These are phyloP conservation scores for Eudemis profundana DNA, from an alignment of 2,888 invertebrate species.

Conservation along the genomic window DNA sequence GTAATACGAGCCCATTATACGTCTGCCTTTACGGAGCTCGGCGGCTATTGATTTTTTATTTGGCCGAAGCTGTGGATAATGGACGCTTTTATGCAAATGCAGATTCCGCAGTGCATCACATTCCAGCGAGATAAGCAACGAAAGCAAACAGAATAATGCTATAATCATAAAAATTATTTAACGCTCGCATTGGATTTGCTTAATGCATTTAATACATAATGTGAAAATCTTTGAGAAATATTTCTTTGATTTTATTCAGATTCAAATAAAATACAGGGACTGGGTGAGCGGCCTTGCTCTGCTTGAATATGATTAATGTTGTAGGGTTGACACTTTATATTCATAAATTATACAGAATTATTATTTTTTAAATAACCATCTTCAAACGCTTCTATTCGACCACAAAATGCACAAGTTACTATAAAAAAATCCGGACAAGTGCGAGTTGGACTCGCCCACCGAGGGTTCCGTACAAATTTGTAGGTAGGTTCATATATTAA, in stretches of 20 bases:
- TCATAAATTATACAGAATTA: too few relatives aligned
- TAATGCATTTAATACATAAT: neutral
- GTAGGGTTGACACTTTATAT: too few relatives aligned
- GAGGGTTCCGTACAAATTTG: too few relatives aligned
- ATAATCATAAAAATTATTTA: constrained; percentile 9
- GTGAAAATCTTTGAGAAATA: neutral
- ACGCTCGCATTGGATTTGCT: neutral
- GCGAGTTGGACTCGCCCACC: too few relatives aligned
- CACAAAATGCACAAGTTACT: too few relatives aligned
- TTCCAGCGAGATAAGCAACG: constrained; percentile 53
- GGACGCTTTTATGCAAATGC: constrained; percentile 83
- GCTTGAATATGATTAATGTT: too few relatives aligned
- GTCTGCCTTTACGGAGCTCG: constrained; percentile 49
- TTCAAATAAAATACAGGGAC: too few relatives aligned
- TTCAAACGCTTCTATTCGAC: too few relatives aligned
- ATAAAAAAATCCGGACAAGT: too few relatives aligned
- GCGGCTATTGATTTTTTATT: constrained; percentile 80
- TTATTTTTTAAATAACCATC: too few relatives aligned
- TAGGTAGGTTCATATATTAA: too few relatives aligned
- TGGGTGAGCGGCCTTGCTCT: too few relatives aligned
- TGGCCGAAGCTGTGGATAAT: constrained; percentile 75
- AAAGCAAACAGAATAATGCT: constrained; percentile 50
- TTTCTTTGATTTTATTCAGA: neutral
- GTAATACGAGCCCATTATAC: constrained; percentile 27
- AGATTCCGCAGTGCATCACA: constrained; percentile 80